Evolutionary conservation across 2,888 invertebrate species (phyloP).

Genomic region (Crossocerus cetratus): DNA sequence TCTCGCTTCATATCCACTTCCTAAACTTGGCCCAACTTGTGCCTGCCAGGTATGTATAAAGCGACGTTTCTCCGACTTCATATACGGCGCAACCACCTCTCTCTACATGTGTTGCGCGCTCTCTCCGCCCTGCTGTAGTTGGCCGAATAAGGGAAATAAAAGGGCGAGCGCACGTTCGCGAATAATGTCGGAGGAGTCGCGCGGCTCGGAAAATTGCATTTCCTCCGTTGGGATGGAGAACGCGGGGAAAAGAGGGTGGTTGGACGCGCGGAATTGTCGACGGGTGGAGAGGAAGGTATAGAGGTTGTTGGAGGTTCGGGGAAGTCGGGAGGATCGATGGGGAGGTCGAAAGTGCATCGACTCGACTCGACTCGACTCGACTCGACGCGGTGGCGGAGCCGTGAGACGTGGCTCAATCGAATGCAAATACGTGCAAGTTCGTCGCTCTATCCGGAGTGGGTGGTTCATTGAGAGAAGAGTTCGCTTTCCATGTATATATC

Average conservation of each 20-base stretch:
- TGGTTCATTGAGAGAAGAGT: conserved; percentile 48
- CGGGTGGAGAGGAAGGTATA: neutral
- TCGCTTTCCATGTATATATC: conserved; percentile 42
- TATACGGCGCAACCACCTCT: too few species aligned
- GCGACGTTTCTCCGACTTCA: too few species aligned
- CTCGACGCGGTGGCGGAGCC: conserved; percentile 33
- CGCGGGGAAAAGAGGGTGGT: too few species aligned
- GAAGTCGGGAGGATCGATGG: neutral
- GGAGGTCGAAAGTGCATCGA: conserved; percentile 54
- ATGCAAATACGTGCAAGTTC: conserved; percentile 53
- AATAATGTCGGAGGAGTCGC: too few species aligned
- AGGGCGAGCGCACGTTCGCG: too few species aligned
- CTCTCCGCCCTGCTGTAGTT: too few species aligned
- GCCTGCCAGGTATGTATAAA: too few species aligned
- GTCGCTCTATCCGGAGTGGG: conserved; percentile 46
- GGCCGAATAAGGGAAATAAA: too few species aligned
- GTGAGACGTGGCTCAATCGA: conserved; percentile 51
- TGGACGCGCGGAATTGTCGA: too few species aligned
- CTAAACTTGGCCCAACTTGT: conserved; percentile 24
- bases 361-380: conserved; percentile 34
- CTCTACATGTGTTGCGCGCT: too few species aligned
- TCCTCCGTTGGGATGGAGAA: too few species aligned
- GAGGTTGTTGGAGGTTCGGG: neutral
- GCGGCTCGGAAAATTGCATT: too few species aligned
- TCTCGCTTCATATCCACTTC: neutral